Percentiles rank a stretch among this genome's conserved stretches.
Conservation (phyloP, 2,888 invertebrate species). For the Mantis religiosa region DNA sequence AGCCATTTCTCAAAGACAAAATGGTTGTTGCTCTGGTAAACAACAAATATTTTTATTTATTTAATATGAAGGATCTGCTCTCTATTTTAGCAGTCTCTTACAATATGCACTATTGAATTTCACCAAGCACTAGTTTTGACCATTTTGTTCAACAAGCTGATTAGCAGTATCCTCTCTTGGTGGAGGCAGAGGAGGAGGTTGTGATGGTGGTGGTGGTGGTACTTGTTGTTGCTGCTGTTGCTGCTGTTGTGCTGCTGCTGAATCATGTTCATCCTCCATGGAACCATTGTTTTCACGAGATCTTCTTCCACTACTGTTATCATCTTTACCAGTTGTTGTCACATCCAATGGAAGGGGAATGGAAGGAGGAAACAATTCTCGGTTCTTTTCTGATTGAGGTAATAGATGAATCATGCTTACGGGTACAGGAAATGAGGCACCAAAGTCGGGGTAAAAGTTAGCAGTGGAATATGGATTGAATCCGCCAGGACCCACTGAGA, state of each 20-base stretch:
- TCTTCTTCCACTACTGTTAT: conserved; percentile 22
- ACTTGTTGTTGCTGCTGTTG: background rate
- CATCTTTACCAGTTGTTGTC: conserved; percentile 20
- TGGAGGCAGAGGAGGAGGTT: conserved; percentile 13
- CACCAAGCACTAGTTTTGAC: conserved; percentile 30
- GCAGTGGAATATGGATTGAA: conserved; percentile 61
- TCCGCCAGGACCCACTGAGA: conserved; percentile 51
- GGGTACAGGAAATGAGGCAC: conserved; percentile 74
- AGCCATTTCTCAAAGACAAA: conserved; percentile 8
- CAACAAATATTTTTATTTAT: background rate
- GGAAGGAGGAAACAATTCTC: conserved; percentile 44
- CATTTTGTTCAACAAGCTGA: conserved; percentile 31
- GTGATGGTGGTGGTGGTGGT: background rate
- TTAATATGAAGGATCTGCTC: background rate
- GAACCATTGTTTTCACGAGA: conserved; percentile 29
- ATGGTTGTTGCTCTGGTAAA: conserved; percentile 16
- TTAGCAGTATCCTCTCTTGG: conserved; percentile 21
- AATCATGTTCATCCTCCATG: conserved; percentile 26
- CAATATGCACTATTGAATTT: background rate
- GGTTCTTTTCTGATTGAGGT: conserved; percentile 72
- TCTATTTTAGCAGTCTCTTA: conserved; percentile 2
- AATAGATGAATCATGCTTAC: conserved; percentile 80
- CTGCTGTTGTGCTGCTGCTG: conserved; percentile 1
- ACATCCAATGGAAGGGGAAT: conserved; percentile 31
- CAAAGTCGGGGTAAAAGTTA: conserved; percentile 79